Conservation (phyloP, 2,797 vertebrate genomes). For the Artibeus jamaicensis region DNA sequence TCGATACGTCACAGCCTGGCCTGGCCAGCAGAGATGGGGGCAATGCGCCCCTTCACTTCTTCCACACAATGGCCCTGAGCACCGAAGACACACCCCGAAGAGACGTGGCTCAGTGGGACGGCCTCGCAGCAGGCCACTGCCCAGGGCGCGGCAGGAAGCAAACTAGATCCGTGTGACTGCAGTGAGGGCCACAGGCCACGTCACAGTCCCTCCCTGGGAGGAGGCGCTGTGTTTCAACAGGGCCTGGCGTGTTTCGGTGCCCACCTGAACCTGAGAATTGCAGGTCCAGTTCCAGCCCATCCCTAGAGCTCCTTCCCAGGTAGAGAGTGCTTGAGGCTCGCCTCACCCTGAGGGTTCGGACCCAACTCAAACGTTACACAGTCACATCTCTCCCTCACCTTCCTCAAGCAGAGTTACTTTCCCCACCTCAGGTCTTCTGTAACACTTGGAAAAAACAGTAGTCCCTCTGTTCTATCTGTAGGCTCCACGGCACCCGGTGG, state of each 20-base stretch:
- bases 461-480: not conserved
- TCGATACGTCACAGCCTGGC: not conserved
- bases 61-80: not conserved
- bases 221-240: not conserved
- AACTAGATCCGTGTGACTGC: not conserved
- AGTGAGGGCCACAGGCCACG: accelerated
- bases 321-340: not conserved
- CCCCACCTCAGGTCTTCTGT: not conserved
- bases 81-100: not conserved
- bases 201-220: accelerated
- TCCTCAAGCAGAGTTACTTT: not conserved
- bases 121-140: not conserved
- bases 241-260: not conserved
- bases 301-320: not conserved
- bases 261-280: not conserved
- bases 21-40: not conserved
- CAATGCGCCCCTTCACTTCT: not conserved
- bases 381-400: not conserved
- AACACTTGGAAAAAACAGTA: not conserved
- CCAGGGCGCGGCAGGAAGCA: not conserved
- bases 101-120: not conserved
- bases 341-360: not conserved
- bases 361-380: not conserved
- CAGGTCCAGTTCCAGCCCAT: too few relatives aligned
- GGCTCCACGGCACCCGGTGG: accelerated